Percentiles rank a stretch among this genome's conserved stretches.
phyloP scores from a whole-genome alignment of 1,140 invertebrate genomes.

The Whitmania pigra region DNA sequence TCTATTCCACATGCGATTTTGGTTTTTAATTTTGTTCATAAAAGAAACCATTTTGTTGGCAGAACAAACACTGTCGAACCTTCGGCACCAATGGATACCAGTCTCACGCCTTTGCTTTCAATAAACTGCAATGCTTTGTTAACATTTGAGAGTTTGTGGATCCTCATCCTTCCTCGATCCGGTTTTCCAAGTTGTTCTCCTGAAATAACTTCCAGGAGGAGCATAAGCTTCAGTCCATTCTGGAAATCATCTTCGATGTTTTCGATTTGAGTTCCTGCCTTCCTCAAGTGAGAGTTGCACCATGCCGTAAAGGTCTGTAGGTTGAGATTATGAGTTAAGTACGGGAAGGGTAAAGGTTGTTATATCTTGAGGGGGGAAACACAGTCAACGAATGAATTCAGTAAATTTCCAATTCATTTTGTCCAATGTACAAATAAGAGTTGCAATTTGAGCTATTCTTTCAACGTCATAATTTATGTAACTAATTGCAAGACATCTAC shows the following conservation, averaged over 20 bases:
- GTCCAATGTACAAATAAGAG: too few species aligned
- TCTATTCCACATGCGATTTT: too few species aligned
- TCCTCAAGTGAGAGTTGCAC: conserved; percentile 97
- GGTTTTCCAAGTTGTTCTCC: conserved; percentile 90
- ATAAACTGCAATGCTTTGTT: conserved; percentile 98
- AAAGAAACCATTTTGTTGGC: too few species aligned
- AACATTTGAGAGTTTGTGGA: conserved; percentile 99
- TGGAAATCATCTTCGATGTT: conserved; percentile 98
- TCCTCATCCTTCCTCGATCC: conserved; percentile 96
- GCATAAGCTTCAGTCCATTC: conserved; percentile 95
- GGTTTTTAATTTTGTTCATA: too few species aligned
- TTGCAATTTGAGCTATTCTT: too few species aligned
- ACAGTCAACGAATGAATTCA: background rate
- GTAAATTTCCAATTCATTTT: background rate
- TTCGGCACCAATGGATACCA: conserved; percentile 88
- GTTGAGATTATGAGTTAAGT: background rate
- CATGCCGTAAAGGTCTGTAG: conserved; percentile 95
- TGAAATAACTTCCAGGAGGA: conserved; percentile 83
- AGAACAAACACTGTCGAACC: conserved; percentile 40
- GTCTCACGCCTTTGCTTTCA: conserved; percentile 91
- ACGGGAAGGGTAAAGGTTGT: background rate
- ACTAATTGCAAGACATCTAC: background rate
- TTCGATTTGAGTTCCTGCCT: conserved; percentile 93
- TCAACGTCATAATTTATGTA: too few species aligned
- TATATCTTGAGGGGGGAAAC: too few species aligned